A percentile compares a stretch with the other conserved stretches of the same genome.
Conservation (phyloP, 2,888 invertebrate genomes). For the Macroteleia sp. region DNA sequence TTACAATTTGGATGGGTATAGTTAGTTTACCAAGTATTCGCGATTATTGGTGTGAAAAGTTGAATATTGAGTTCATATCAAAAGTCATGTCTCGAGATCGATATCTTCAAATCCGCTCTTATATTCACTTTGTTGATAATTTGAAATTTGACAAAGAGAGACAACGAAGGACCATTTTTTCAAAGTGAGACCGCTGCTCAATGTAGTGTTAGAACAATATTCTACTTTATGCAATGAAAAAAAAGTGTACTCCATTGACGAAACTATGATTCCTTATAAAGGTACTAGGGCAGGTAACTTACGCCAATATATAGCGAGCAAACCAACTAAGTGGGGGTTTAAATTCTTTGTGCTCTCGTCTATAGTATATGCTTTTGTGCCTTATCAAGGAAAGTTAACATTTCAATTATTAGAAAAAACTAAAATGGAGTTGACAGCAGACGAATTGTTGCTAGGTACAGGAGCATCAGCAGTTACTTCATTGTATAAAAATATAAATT, state of each 20-base stretch:
- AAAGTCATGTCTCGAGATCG: constrained; percentile 6
- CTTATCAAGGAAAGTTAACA: constrained; percentile 4
- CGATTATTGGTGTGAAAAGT: constrained; percentile 6
- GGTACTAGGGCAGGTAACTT: constrained; percentile 15
- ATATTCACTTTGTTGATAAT: constrained; percentile 26
- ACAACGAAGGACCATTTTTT: constrained; percentile 3
- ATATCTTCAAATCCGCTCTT: not conserved
- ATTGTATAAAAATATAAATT: not conserved
- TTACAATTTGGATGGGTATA: constrained; percentile 9
- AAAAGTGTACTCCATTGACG: constrained; percentile 12
- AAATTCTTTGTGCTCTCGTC: constrained; percentile 6
- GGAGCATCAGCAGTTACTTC: not conserved
- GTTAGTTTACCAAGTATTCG: not conserved
- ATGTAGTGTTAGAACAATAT: not conserved
- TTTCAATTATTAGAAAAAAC: not conserved
- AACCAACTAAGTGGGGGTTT: constrained; percentile 16
- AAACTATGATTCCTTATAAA: constrained; percentile 20
- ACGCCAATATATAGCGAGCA: not conserved
- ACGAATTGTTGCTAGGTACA: not conserved
- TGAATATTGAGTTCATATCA: constrained; percentile 3
- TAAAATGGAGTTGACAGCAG: constrained; percentile 5
- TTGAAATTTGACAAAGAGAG: not conserved
- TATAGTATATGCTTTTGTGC: constrained; percentile 9
- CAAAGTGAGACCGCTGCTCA: constrained; percentile 7
- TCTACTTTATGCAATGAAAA: not conserved